These are phyloP conservation scores for Lasioglossum zephyrum DNA, from an alignment of 2,888 invertebrate species.

Conservation along the genomic window DNA sequence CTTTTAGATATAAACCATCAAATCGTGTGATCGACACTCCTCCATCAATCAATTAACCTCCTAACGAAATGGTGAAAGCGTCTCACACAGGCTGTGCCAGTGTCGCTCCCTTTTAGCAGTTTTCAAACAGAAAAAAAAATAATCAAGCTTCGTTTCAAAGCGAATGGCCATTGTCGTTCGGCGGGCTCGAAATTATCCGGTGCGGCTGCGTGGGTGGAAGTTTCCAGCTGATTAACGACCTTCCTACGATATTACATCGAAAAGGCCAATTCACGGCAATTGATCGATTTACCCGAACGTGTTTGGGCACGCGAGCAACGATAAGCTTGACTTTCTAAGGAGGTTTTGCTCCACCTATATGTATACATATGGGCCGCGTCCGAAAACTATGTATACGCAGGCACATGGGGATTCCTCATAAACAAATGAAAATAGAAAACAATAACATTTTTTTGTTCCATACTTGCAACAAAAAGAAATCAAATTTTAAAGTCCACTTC, in stretches of 20 bases:
- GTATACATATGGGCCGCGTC: not conserved
- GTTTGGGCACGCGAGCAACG: slow-evolving; percentile 60
- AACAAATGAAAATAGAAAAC: not conserved
- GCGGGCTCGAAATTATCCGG: slow-evolving; percentile 37
- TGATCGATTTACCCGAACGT: slow-evolving; percentile 64
- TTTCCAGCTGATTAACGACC: slow-evolving; percentile 63
- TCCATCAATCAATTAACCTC: not conserved
- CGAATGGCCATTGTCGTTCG: slow-evolving; percentile 17
- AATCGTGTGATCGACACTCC: not conserved
- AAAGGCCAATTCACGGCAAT: slow-evolving; percentile 63
- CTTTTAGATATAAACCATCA: not conserved
- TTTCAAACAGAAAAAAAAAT: not conserved
- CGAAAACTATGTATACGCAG: slow-evolving; percentile 31
- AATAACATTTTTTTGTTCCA: not conserved
- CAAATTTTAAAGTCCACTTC: too few species aligned
- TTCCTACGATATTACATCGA: slow-evolving; percentile 52
- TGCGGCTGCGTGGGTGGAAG: slow-evolving; percentile 31
- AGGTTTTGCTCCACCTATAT: slow-evolving; percentile 17
- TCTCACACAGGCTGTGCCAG: not conserved
- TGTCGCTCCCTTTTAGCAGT: not conserved
- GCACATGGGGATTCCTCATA: not conserved
- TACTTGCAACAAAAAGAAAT: not conserved
- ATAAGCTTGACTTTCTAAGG: slow-evolving; percentile 47
- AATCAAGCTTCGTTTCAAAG: not conserved
- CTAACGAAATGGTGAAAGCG: not conserved